Percentiles rank a stretch among this genome's conserved stretches.
phyloP scores from a whole-genome alignment of 2,797 vertebrate species.

The Fundulus diaphanus region DNA sequence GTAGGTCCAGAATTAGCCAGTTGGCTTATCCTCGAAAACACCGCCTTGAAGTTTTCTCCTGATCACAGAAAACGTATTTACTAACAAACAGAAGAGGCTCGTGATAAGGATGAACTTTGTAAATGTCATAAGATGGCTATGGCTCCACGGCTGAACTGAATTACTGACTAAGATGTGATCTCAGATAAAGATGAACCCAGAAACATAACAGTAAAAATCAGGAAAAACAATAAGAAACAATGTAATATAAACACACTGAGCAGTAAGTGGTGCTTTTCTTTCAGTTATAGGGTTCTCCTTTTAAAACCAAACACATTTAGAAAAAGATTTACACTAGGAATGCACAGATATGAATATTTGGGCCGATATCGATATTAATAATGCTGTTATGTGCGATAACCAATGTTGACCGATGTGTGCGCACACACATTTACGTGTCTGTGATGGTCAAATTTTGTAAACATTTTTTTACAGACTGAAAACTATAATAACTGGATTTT shows the following conservation, averaged over 20 bases:
- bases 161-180: neutral
- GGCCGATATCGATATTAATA: no score
- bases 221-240: neutral
- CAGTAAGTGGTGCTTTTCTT: neutral
- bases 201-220: neutral
- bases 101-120: neutral
- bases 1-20: conserved; percentile 84
- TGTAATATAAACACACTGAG: neutral
- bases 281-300: neutral
- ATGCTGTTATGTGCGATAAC: no score
- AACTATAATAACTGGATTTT: no score
- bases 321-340: no score
- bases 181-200: neutral
- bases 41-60: conserved; percentile 88
- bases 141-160: neutral
- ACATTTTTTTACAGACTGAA: no score
- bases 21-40: conserved; percentile 86
- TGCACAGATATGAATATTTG: no score
- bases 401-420: no score
- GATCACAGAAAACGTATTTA: neutral
- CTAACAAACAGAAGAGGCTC: neutral
- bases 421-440: no score
- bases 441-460: no score
- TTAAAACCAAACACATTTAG: neutral
- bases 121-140: neutral